These are phyloP conservation scores for Meloidogyne hapla DNA, from an alignment of 1,140 invertebrate genomes.

Conservation along the genomic window DNA sequence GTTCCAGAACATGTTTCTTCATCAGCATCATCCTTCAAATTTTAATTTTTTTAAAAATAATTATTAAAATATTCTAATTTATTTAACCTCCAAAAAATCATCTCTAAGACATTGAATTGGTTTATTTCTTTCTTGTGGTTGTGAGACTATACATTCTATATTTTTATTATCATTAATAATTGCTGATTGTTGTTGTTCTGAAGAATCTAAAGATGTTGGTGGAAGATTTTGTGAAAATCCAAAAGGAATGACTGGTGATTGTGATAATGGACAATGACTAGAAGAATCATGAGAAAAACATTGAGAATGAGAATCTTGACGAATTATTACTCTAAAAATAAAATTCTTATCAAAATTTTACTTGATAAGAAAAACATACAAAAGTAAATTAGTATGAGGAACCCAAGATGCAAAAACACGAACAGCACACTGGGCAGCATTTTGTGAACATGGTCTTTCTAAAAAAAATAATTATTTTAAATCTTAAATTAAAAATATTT, in stretches of 20 bases:
- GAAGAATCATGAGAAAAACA: constrained; percentile 30
- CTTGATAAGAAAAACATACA: constrained; percentile 52
- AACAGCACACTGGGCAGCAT: constrained; percentile 61
- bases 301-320: constrained; percentile 32
- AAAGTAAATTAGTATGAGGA: constrained; percentile 55
- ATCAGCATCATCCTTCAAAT: constrained; percentile 14
- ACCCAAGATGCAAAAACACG: constrained; percentile 61
- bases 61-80: not conserved
- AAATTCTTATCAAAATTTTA: too few relatives aligned
- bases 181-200: not conserved
- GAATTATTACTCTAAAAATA: constrained; percentile 17
- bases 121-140: constrained; percentile 36
- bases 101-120: constrained; percentile 37
- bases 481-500: not conserved
- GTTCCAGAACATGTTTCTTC: constrained; percentile 10
- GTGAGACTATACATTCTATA: constrained; percentile 3
- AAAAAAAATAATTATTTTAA: not conserved
- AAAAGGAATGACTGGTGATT: constrained; percentile 33
- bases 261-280: constrained; percentile 34
- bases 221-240: constrained; percentile 26
- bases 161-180: not conserved
- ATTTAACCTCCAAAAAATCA: constrained; percentile 36
- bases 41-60: not conserved
- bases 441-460: constrained; percentile 57
- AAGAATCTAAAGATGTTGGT: not conserved